phyloP scores from a whole-genome alignment of 2,797 vertebrate species.

The Onychomys torridus region DNA sequence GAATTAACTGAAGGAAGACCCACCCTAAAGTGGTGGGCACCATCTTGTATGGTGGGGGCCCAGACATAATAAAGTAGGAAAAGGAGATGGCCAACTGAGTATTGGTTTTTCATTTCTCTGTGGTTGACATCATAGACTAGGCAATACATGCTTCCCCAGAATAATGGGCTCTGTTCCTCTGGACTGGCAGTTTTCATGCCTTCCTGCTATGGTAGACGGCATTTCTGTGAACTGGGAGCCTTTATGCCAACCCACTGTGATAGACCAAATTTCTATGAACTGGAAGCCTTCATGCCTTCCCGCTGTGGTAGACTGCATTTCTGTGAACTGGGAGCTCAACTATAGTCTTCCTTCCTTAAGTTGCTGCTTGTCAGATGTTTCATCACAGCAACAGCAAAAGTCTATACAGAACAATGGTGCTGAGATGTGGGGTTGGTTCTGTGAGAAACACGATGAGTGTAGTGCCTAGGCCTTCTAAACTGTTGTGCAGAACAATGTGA shows the following conservation, averaged over 20 bases:
- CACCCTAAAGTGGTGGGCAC: not conserved
- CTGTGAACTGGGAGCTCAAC: not conserved
- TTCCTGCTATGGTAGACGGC: not conserved
- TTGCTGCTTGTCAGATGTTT: not conserved
- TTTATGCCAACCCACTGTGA: too few species aligned
- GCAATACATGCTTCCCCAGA: not conserved
- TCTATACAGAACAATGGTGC: not conserved
- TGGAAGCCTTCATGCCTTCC: not conserved
- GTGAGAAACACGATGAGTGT: not conserved
- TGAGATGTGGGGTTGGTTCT: not conserved
- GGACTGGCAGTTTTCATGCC: not conserved
- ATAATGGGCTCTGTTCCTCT: not conserved
- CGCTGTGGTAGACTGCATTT: not conserved
- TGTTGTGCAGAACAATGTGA: not conserved
- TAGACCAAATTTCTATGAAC: not conserved
- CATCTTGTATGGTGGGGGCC: not conserved
- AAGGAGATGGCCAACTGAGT: not conserved
- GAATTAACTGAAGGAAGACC: not conserved
- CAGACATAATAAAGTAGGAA: not conserved
- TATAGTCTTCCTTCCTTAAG: not conserved
- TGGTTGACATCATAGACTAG: not conserved
- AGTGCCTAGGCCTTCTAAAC: not conserved
- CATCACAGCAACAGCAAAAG: not conserved
- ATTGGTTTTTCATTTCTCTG: not conserved
- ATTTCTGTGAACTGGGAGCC: not conserved